Percentiles rank a stretch among this genome's conserved stretches.
phyloP scores from a whole-genome alignment of 1,140 invertebrate genomes.

The Drosophila setifemur region DNA sequence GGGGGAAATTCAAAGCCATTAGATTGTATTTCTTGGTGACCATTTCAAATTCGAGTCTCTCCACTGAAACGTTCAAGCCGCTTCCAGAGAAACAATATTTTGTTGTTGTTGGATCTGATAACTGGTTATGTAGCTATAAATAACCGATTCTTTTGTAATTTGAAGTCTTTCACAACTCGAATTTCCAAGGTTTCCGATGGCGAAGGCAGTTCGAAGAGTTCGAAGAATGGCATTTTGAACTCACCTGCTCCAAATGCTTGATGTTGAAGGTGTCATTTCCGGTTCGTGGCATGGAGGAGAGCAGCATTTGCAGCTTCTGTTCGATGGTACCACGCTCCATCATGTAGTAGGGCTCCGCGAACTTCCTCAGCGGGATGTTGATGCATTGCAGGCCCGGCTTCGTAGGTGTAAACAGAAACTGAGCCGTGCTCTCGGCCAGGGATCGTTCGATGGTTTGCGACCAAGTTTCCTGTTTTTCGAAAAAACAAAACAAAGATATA shows the following conservation, averaged over 20 bases:
- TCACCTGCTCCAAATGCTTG: constrained; percentile 73
- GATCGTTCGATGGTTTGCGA: constrained; percentile 68
- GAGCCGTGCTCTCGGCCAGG: constrained; percentile 67
- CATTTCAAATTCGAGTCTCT: too few relatives aligned
- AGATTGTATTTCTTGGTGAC: neutral
- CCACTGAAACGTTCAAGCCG: too few relatives aligned
- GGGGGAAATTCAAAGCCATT: neutral
- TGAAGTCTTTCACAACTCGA: too few relatives aligned
- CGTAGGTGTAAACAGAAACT: constrained; percentile 69
- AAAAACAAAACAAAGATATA: constrained; percentile 15
- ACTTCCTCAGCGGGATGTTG: constrained; percentile 56
- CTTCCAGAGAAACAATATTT: too few relatives aligned
- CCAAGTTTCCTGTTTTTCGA: constrained; percentile 70
- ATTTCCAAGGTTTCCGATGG: too few relatives aligned
- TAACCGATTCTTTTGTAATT: too few relatives aligned
- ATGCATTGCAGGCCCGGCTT: constrained; percentile 56
- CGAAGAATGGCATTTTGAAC: too few relatives aligned
- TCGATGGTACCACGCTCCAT: constrained; percentile 74
- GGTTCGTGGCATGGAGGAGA: constrained; percentile 42
- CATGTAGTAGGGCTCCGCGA: constrained; percentile 70
- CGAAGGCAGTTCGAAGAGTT: too few relatives aligned
- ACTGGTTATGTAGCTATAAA: too few relatives aligned
- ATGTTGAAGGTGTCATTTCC: constrained; percentile 55
- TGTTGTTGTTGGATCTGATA: too few relatives aligned
- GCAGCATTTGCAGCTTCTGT: constrained; percentile 65